Conservation (phyloP, 2,888 invertebrate species). For the Lycophotia porphyrea region DNA sequence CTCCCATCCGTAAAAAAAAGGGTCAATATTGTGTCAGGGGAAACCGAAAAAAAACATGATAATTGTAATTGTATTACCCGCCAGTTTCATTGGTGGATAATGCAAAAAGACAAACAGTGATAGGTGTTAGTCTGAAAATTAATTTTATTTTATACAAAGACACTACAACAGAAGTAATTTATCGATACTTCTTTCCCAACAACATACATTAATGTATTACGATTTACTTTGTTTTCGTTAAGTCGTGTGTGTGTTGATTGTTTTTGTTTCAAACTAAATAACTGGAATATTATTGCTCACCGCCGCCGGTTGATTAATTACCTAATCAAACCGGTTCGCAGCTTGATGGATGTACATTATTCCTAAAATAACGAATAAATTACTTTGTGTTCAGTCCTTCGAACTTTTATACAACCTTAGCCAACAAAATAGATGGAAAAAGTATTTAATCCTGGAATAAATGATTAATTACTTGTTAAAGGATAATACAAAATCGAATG, state of each 20-base stretch:
- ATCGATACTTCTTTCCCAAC: slow-evolving; percentile 29
- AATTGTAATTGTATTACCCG: no score
- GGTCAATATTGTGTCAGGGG: no score
- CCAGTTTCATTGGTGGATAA: no score
- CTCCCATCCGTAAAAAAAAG: no score
- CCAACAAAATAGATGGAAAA: slow-evolving; percentile 19
- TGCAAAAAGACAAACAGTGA: not conserved
- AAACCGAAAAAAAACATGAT: no score
- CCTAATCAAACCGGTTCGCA: slow-evolving; percentile 41
- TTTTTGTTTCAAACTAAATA: slow-evolving; percentile 60
- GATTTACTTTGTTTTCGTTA: slow-evolving; percentile 44
- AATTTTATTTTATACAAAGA: not conserved
- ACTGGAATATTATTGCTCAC: slow-evolving; percentile 52
- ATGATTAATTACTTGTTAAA: slow-evolving; percentile 8
- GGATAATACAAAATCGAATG: slow-evolving; percentile 15
- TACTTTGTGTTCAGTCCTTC: slow-evolving; percentile 8
- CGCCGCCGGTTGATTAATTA: slow-evolving; percentile 47
- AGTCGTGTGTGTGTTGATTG: slow-evolving; percentile 43
- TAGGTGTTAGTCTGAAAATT: not conserved
- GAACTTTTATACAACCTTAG: slow-evolving; percentile 21
- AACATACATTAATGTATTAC: not conserved
- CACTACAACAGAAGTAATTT: not conserved
- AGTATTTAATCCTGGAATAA: slow-evolving; percentile 15
- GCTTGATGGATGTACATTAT: slow-evolving; percentile 46
- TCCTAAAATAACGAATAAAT: slow-evolving; percentile 39